Percentiles rank a stretch among this genome's conserved stretches.
phyloP scores from a whole-genome alignment of 2,888 invertebrate species.

The Lissonota sp. region DNA sequence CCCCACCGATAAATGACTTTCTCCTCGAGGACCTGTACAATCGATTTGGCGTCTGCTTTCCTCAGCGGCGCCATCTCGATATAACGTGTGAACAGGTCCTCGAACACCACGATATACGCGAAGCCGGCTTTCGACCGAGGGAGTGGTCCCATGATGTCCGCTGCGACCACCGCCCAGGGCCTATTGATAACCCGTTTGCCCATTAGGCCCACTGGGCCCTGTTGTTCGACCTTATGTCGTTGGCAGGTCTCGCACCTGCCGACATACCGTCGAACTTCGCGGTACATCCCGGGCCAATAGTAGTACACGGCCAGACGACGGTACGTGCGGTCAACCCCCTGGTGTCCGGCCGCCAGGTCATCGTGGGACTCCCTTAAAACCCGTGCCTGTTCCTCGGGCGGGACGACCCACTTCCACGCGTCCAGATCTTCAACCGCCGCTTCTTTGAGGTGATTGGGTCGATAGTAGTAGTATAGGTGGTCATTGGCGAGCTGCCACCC shows the following conservation, averaged over 20 bases:
- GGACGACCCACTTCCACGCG: conserved; percentile 64
- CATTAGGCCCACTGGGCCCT: conserved; percentile 57
- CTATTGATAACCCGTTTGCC: conserved; percentile 29
- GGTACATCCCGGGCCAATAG: conserved; percentile 68
- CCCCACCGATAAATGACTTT: too few relatives aligned
- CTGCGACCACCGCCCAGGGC: conserved; percentile 60
- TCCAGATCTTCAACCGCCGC: conserved; percentile 35
- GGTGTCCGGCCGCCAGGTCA: conserved; percentile 66
- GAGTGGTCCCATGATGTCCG: conserved; percentile 68
- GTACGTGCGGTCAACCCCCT: conserved; percentile 66
- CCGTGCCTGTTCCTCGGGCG: neutral
- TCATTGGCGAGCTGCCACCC: conserved; percentile 49
- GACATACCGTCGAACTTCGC: conserved; percentile 63
- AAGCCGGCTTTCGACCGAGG: conserved; percentile 45
- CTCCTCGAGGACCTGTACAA: too few relatives aligned
- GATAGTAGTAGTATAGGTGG: conserved; percentile 29
- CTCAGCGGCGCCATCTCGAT: conserved; percentile 20
- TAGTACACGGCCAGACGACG: conserved; percentile 36
- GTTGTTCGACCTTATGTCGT: conserved; percentile 57
- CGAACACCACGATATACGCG: conserved; percentile 37
- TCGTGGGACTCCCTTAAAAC: conserved; percentile 66
- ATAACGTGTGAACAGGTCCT: conserved; percentile 48
- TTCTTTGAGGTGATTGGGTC: neutral
- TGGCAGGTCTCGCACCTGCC: conserved; percentile 63
- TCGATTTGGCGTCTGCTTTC: too few relatives aligned